A percentile compares a stretch with the other conserved stretches of the same genome.
Evolutionary conservation across 2,888 invertebrate species (phyloP).

Genomic region (Eremobia ochroleuca): DNA sequence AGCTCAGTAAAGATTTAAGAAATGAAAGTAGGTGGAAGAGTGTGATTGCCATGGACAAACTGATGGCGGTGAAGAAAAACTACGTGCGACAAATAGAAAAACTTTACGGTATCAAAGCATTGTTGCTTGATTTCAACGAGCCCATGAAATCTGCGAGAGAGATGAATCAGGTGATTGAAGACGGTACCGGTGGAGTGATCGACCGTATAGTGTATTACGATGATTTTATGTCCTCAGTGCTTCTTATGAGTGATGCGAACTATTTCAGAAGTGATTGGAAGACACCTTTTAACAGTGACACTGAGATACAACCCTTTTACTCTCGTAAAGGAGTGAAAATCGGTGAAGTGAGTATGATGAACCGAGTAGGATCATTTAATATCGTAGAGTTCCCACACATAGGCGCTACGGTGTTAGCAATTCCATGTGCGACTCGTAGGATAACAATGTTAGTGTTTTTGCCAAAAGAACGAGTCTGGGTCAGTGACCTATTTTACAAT

Average conservation of each 20-base stretch:
- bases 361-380: conserved; percentile 76
- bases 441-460: conserved; percentile 80
- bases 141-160: conserved; percentile 66
- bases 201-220: conserved; percentile 70
- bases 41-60: conserved; percentile 76
- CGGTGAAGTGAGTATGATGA: conserved; percentile 82
- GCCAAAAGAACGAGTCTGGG: conserved; percentile 68
- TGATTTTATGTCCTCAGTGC: conserved; percentile 76
- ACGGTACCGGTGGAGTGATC: conserved; percentile 71
- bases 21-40: conserved; percentile 71
- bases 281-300: conserved; percentile 76
- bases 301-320: conserved; percentile 73
- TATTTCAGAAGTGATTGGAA: conserved; percentile 79
- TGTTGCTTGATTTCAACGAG: conserved; percentile 75
- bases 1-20: conserved; percentile 71
- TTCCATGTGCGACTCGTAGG: conserved; percentile 72
- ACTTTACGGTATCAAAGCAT: conserved; percentile 72
- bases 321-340: conserved; percentile 49
- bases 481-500: conserved; percentile 76
- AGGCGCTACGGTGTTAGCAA: conserved; percentile 77
- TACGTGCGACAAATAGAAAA: conserved; percentile 73
- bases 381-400: conserved; percentile 72
- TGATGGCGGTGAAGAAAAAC: conserved; percentile 73
- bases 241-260: conserved; percentile 78
- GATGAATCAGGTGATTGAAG: conserved; percentile 73